Conservation (phyloP, 2,797 vertebrate species). For the Gorsachius magnificus region DNA sequence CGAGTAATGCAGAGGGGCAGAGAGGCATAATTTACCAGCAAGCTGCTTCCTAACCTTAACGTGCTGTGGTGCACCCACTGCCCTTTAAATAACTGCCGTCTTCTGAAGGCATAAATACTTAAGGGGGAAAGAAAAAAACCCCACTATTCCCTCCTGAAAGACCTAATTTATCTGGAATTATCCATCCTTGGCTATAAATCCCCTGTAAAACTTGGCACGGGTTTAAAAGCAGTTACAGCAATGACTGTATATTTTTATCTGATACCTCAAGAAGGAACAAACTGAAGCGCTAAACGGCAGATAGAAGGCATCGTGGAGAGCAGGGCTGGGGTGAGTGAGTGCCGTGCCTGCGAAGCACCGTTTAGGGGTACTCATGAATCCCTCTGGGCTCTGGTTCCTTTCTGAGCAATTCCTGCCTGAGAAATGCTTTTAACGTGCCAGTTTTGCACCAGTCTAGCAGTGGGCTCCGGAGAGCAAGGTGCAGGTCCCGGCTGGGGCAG, state of each 20-base stretch:
- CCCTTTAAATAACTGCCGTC: background rate
- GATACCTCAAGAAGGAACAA: background rate
- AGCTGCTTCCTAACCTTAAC: background rate
- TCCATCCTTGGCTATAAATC: conserved; percentile 44
- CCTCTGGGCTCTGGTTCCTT: background rate
- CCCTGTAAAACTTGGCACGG: conserved; percentile 35
- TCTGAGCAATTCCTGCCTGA: background rate
- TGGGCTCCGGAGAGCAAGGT: background rate
- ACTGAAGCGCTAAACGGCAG: background rate
- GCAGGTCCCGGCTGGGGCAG: background rate
- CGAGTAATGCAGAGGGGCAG: fast-evolving
- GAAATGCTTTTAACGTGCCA: background rate
- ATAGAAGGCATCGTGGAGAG: background rate
- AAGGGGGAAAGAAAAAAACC: background rate
- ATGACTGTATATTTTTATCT: conserved; percentile 33
- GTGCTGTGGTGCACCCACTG: background rate
- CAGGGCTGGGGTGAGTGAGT: background rate
- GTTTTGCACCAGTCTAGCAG: background rate
- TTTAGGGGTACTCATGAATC: background rate
- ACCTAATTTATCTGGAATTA: conserved; percentile 50
- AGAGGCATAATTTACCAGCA: background rate
- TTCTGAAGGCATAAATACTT: conserved; percentile 21
- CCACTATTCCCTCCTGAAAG: background rate
- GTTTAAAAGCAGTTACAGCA: conserved; percentile 28
- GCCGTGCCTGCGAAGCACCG: background rate